These are phyloP conservation scores for Gadus macrocephalus DNA, from an alignment of 2,113 vertebrate species.

Conservation along the genomic window DNA sequence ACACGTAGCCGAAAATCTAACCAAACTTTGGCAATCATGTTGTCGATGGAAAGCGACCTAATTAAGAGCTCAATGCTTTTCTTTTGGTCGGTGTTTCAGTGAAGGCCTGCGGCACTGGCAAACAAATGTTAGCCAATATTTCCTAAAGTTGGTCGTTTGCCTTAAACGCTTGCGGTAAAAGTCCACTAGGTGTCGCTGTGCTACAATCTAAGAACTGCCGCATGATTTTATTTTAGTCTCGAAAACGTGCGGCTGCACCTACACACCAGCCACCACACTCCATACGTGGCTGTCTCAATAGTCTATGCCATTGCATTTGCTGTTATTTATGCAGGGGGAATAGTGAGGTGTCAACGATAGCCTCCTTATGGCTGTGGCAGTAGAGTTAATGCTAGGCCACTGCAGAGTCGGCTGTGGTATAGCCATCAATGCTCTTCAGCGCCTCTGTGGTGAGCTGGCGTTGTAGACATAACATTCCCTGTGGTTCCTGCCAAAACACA, in stretches of 20 bases:
- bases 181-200: constrained; percentile 30
- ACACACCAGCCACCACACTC: too few relatives aligned
- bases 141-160: background rate
- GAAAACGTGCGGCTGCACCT: too few relatives aligned
- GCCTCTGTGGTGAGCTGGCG: constrained; percentile 25
- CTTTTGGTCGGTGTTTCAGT: too few relatives aligned
- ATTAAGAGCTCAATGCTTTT: too few relatives aligned
- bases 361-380: background rate
- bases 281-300: too few relatives aligned
- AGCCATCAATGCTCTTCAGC: constrained; percentile 31
- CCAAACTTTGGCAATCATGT: constrained; percentile 51
- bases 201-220: background rate
- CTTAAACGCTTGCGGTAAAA: background rate
- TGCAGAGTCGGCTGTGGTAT: constrained; percentile 11
- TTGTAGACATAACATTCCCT: constrained; percentile 50
- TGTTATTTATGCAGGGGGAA: too few relatives aligned
- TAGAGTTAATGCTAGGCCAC: background rate
- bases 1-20: constrained; percentile 33
- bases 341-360: background rate
- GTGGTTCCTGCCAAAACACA: constrained; percentile 3
- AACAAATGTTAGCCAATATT: too few relatives aligned
- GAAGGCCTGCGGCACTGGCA: too few relatives aligned
- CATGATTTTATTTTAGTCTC: too few relatives aligned
- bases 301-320: too few relatives aligned
- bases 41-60: too few relatives aligned